Percentiles rank a stretch among this genome's conserved stretches.
These are phyloP conservation scores for Volucella zonaria DNA, from an alignment of 2,888 invertebrate genomes.

Conservation along the genomic window DNA sequence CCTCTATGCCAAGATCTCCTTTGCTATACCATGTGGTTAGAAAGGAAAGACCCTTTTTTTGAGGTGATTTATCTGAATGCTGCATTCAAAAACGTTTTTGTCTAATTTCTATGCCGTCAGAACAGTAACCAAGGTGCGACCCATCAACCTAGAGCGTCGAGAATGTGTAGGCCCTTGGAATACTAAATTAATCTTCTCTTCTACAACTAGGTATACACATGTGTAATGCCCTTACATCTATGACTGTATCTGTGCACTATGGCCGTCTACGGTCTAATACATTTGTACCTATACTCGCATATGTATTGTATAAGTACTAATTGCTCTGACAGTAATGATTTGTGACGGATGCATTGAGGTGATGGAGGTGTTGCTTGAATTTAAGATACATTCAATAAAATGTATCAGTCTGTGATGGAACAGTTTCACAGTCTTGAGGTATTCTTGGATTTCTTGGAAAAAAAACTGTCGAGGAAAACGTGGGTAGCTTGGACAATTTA, in stretches of 20 bases:
- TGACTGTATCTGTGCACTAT: background rate
- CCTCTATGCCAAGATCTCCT: background rate
- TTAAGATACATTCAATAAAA: slow-evolving; percentile 71
- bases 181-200: slow-evolving; percentile 57
- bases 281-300: slow-evolving; percentile 13
- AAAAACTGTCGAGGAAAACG: slow-evolving; percentile 47
- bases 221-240: background rate
- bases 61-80: slow-evolving; percentile 70
- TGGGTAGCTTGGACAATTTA: slow-evolving; percentile 64
- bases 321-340: slow-evolving; percentile 73
- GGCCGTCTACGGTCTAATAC: no score
- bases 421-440: background rate
- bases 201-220: background rate
- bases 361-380: slow-evolving; percentile 70
- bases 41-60: slow-evolving; percentile 61
- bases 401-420: slow-evolving; percentile 39
- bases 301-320: slow-evolving; percentile 66
- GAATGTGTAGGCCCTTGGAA: slow-evolving; percentile 63
- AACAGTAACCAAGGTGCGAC: slow-evolving; percentile 62
- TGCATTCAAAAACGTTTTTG: slow-evolving; percentile 59
- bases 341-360: slow-evolving; percentile 68
- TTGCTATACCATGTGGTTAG: background rate
- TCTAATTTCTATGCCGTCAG: slow-evolving; percentile 43
- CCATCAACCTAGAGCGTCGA: slow-evolving; percentile 46
- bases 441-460: slow-evolving; percentile 63